Base-by-base conservation (phyloP, 2,888 invertebrate genomes). In the Entomobrya proxima region DNA sequence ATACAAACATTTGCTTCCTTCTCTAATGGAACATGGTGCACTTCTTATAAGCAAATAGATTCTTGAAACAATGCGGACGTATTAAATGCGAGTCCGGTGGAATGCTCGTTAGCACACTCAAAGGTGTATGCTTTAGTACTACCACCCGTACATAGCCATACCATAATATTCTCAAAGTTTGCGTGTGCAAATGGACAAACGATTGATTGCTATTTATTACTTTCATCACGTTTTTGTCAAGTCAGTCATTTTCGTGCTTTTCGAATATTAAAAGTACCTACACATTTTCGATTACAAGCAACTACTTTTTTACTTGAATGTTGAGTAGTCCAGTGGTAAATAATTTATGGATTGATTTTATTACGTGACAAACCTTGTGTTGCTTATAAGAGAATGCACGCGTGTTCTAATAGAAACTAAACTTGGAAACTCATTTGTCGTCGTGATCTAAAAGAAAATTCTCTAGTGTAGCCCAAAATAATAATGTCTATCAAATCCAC, bases 201-300 rank as follows among this genome's bases (percentile, higher is more conserved):
- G 44, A 77, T 77, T 78, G 64, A 78, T 78, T 78, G 47, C 64
- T n/a, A n/a, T n/a, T 78, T 76, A 35, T 58, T 24, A 5, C 67
- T 32, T 44, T 69, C 24, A 44, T 47, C 69, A n/a, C 47, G 18
- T 74, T 21, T 32, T 74, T 50, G 50, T 44, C 52, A 50, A 30
- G 74, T 50, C 44, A 24, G 2, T 72, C 13, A 18, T 4, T 40
- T 40, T 69, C 64, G 64, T 61, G 30, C 30, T 61, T 32, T 30
- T 61, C 30, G 6, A 27, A 61, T 61, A 61, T 61, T 61, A 61
- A 27, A 61, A 30, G 15, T 30, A 15, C 15, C 30, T 5, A 6
- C 24, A 32, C 32, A 32, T 11, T 21, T 9, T 27, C 58, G 4
- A n/a, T n/a, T n/a, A n/a, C n/a, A n/a, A n/a, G n/a, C n/a, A n/a